Conservation (phyloP, 2,888 invertebrate species). For the Mermis nigrescens region DNA sequence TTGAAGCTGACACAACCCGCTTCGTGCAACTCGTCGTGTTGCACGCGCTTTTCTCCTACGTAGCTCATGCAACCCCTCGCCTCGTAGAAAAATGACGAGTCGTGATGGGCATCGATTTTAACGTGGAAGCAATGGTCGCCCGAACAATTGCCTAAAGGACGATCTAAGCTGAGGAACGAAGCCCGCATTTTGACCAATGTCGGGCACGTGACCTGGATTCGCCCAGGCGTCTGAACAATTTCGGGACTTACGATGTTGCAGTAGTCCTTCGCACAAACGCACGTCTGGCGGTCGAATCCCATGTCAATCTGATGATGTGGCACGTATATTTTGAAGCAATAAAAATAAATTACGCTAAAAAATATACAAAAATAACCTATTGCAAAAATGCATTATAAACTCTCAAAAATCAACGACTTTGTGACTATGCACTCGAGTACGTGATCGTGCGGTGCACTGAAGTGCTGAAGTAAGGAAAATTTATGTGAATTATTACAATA, state of each 20-base stretch:
- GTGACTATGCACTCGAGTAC: too few species aligned
- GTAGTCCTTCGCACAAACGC: neutral
- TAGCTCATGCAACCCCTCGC: neutral
- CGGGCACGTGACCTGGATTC: neutral
- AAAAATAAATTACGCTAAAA: too few species aligned
- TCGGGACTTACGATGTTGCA: neutral
- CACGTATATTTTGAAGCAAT: too few species aligned
- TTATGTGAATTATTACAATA: too few species aligned
- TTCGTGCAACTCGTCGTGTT: neutral
- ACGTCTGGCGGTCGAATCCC: neutral
- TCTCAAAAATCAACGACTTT: too few species aligned
- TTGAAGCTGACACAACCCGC: neutral
- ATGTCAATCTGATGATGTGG: neutral
- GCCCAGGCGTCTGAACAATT: neutral
- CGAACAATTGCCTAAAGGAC: neutral
- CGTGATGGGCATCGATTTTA: neutral
- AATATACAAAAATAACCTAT: too few species aligned
- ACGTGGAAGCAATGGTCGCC: conserved; percentile 4
- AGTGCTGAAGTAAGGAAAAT: too few species aligned
- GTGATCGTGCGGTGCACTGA: too few species aligned
- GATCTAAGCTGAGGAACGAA: too few species aligned
- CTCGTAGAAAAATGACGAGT: neutral
- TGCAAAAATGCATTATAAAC: too few species aligned
- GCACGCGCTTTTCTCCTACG: neutral
- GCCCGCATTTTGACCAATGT: neutral